Evolutionary conservation across 2,888 invertebrate species (phyloP).

Genomic region (Exephanes ischioxanthus): DNA sequence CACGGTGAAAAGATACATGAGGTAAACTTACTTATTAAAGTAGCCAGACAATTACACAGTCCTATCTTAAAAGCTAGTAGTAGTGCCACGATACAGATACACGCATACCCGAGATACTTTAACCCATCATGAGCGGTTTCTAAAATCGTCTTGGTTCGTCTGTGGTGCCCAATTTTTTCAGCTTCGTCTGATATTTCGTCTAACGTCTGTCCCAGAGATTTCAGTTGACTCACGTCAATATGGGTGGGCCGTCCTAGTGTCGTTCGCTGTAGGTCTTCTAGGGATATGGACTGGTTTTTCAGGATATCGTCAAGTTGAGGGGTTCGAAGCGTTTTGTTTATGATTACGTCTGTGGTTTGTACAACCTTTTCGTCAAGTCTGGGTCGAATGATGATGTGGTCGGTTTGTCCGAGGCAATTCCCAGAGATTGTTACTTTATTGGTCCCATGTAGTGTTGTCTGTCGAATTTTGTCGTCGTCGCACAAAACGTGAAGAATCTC

Average conservation of each 20-base stretch:
- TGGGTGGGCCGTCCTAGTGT: slow-evolving; percentile 28
- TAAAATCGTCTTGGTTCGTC: slow-evolving; percentile 13
- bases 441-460: slow-evolving; percentile 4
- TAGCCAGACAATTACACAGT: slow-evolving; percentile 2
- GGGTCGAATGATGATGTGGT: slow-evolving; percentile 20
- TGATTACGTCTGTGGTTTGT: slow-evolving; percentile 14
- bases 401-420: slow-evolving; percentile 8
- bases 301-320: slow-evolving; percentile 6
- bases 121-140: slow-evolving; percentile 11
- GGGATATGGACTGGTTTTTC: background rate
- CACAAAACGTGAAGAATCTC: slow-evolving; percentile 8
- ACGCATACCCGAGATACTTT: slow-evolving; percentile 7
- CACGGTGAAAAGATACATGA: slow-evolving; percentile 1
- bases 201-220: slow-evolving; percentile 22
- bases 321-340: background rate
- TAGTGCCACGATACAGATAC: slow-evolving; percentile 4
- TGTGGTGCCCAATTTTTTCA: slow-evolving; percentile 19
- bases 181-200: slow-evolving; percentile 26
- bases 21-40: background rate
- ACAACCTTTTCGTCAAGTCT: background rate
- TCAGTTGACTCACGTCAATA: slow-evolving; percentile 19
- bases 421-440: slow-evolving; percentile 27
- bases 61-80: slow-evolving; percentile 6
- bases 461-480: slow-evolving; percentile 8
- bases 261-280: slow-evolving; percentile 4